Conservation (phyloP, 2,113 vertebrate species). For the Lanius collurio region DNA sequence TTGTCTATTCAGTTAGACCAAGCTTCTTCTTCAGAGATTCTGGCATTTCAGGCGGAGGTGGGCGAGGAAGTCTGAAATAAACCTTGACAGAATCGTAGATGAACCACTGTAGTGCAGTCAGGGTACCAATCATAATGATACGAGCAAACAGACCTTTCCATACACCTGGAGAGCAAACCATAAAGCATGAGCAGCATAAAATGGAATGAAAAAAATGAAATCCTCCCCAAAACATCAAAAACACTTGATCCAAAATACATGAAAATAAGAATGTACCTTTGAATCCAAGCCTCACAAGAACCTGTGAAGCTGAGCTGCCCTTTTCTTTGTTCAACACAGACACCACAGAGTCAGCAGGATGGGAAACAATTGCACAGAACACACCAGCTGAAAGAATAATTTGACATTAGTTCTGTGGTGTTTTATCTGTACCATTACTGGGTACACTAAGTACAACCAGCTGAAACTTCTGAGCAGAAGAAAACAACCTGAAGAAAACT, state of each 20-base stretch:
- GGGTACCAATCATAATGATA: slow-evolving; percentile 99
- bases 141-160: slow-evolving; percentile 97
- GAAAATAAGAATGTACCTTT: slow-evolving; percentile 72
- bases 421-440: neutral
- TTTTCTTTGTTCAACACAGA: slow-evolving; percentile 97
- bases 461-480: neutral
- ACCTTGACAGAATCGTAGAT: slow-evolving; percentile 99
- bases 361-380: slow-evolving; percentile 97
- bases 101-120: slow-evolving; percentile 99
- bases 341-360: slow-evolving; percentile 96
- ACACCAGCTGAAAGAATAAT: slow-evolving; percentile 85
- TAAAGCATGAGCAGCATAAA: neutral
- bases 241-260: neutral
- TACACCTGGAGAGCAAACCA: slow-evolving; percentile 80
- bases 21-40: slow-evolving; percentile 99
- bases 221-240: neutral
- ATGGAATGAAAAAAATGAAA: too few species aligned
- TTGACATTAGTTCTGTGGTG: neutral
- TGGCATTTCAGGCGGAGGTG: slow-evolving; percentile 98
- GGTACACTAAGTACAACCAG: neutral
- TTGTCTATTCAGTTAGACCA: slow-evolving; percentile 85
- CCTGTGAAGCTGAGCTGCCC: slow-evolving; percentile 87
- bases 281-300: slow-evolving; percentile 89
- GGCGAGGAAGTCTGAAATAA: slow-evolving; percentile 96
- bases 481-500: neutral